These are phyloP conservation scores for Ceratosolen fusciceps DNA, from an alignment of 1,140 invertebrate genomes.

Conservation along the genomic window DNA sequence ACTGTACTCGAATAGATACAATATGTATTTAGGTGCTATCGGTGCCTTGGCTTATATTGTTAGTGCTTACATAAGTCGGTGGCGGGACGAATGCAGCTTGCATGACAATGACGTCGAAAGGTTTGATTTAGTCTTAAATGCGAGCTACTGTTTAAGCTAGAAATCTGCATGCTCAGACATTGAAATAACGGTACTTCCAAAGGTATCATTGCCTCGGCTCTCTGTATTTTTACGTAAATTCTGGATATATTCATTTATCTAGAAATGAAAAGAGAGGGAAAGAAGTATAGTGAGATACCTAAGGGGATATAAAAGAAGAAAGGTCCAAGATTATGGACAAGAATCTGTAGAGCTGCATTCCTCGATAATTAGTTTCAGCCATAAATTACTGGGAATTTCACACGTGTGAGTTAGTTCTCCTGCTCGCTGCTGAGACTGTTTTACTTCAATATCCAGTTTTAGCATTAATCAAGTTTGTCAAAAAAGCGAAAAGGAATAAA, in stretches of 20 bases:
- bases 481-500: constrained; percentile 33
- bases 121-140: not conserved
- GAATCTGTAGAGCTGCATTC: constrained; percentile 66
- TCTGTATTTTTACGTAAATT: constrained; percentile 39
- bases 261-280: constrained; percentile 27
- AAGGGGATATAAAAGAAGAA: constrained; percentile 55
- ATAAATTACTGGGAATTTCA: constrained; percentile 68
- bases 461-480: constrained; percentile 48
- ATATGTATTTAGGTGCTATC: not conserved
- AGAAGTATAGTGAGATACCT: constrained; percentile 52
- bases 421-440: constrained; percentile 42
- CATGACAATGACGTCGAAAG: not conserved
- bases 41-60: too few relatives aligned
- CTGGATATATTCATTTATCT: constrained; percentile 42
- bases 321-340: constrained; percentile 53
- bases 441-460: constrained; percentile 50
- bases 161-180: not conserved
- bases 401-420: constrained; percentile 58
- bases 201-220: constrained; percentile 42
- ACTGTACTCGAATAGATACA: not conserved
- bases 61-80: too few relatives aligned
- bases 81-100: not conserved
- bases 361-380: constrained; percentile 68
- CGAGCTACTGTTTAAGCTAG: not conserved
- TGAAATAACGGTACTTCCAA: constrained; percentile 39